These are phyloP conservation scores for Chrysogorgia sp. DNA, from an alignment of 92 coral and sea anemone species.

Conservation along the genomic window DNA sequence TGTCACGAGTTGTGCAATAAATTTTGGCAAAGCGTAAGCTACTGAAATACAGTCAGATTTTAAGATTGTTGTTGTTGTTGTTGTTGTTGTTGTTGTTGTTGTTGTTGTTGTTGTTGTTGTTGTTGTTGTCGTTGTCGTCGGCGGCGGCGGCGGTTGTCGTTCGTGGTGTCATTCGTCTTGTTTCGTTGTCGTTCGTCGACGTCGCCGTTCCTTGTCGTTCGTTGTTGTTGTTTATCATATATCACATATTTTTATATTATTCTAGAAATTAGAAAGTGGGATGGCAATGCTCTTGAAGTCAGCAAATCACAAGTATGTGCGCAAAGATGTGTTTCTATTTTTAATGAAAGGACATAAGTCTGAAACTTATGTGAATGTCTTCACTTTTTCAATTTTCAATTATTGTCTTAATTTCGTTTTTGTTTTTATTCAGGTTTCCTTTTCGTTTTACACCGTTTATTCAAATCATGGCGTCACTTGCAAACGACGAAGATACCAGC, in stretches of 20 bases:
- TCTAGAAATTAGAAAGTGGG: conserved; percentile 73
- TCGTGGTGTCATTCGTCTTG: too few relatives aligned
- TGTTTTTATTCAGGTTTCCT: conserved; percentile 17
- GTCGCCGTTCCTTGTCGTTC: too few relatives aligned
- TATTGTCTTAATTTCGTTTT: neutral
- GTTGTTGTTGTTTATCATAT: neutral
- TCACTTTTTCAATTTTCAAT: too few relatives aligned
- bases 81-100: too few relatives aligned
- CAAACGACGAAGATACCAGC: conserved; percentile 14
- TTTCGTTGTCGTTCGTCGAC: too few relatives aligned
- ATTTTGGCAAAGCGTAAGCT: conserved; percentile 91
- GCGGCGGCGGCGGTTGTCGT: too few relatives aligned
- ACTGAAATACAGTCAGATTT: neutral
- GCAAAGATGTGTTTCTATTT: neutral
- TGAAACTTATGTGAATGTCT: too few relatives aligned
- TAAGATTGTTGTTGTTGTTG: too few relatives aligned
- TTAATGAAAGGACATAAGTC: neutral
- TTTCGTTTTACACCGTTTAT: conserved; percentile 28
- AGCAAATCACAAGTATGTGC: conserved; percentile 57
- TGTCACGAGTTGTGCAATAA: conserved; percentile 78
- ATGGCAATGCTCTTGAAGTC: conserved; percentile 86
- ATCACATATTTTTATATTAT: neutral
- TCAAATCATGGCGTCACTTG: conserved; percentile 35
- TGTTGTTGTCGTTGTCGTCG: too few relatives aligned
- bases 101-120: too few relatives aligned